Evolutionary conservation across 2,113 vertebrate species (phyloP), one percentile per base, ranked within the genome.

Genomic region (Euleptes europaea): DNA sequence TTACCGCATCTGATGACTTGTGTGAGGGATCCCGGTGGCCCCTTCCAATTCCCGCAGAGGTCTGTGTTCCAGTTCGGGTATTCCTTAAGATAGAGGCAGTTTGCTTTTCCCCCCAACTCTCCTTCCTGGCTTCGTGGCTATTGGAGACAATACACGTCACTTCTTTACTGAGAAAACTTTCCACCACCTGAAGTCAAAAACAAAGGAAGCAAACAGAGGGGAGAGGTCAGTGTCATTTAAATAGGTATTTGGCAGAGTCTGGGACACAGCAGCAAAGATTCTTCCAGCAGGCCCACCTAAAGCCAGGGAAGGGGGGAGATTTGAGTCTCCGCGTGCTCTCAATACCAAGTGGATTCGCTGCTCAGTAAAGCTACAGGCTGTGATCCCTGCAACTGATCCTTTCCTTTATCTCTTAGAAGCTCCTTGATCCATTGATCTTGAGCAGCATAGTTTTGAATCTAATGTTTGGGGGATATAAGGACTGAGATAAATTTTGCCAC

Each of bases 91-190:
- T 42, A 76, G 14, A 8, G 38, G n/a, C 5, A 2, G n/a, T 38
- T 38, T 49, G 72, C 42, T 75, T 76, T 11, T 28, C 33, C 49
- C n/a, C 21, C 72, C 60, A 66, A 23, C 14, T 75, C 78, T 89
- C 82, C n/a, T 84, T 26, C 51, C 90, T 92, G 1, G 84, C 91
- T 66, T 96, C 95, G 81, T 76, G 92, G 87, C 84, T 95, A 86
- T 94, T 96, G 57, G 97, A 97, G 84, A 97, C 94, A 33, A 98
- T 92, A 87, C 96, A 97, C 86, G 87, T 96, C 49, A 98, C 96
- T 89, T 98, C 97, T 90, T 96, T 97, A 88, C 97, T 97, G 63
- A 98, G 94, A 88, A 98, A 98, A 92, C 96, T 96, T 92, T 98
- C 97, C 17, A 97, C 92, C 33, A 88, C 95, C 96, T 97, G 92